A percentile compares a stretch with the other conserved stretches of the same genome.
phyloP scores from a whole-genome alignment of 1,140 invertebrate species.

The Drosophila pseudoananassae region DNA sequence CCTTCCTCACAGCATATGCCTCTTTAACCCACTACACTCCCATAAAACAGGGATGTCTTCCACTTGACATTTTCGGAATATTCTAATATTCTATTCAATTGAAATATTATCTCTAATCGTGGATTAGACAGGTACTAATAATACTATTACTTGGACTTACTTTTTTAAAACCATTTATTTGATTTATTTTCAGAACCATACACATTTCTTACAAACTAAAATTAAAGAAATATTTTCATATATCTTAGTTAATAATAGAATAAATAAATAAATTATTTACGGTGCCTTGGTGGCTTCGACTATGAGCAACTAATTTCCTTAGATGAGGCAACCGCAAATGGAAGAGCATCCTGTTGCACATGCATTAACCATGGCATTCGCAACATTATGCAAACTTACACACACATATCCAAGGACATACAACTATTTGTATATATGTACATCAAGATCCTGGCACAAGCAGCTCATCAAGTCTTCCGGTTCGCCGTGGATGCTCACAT shows the following conservation, averaged over 20 bases:
- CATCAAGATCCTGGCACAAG: conserved; percentile 24
- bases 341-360: conserved; percentile 49
- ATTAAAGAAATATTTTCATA: background rate
- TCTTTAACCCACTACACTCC: background rate
- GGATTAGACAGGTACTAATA: no score
- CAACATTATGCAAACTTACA: conserved; percentile 46
- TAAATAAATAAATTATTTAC: background rate
- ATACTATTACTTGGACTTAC: no score
- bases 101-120: no score
- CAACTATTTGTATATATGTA: conserved; percentile 3
- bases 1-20: conserved; percentile 3
- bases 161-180: no score
- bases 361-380: conserved; percentile 51
- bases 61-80: background rate
- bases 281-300: conserved; percentile 20
- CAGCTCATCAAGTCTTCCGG: conserved; percentile 39
- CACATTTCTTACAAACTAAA: background rate
- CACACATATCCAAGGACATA: conserved; percentile 24
- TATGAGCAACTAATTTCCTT: conserved; percentile 50
- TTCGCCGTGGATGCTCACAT: conserved; percentile 47
- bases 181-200: no score
- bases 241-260: background rate
- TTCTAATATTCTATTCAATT: no score
- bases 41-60: background rate
- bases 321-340: conserved; percentile 38